Percentiles rank a stretch among this genome's conserved stretches.
Evolutionary conservation across 2,797 vertebrate genomes (phyloP).

Genomic region (Chaenodraco wilsoni): DNA sequence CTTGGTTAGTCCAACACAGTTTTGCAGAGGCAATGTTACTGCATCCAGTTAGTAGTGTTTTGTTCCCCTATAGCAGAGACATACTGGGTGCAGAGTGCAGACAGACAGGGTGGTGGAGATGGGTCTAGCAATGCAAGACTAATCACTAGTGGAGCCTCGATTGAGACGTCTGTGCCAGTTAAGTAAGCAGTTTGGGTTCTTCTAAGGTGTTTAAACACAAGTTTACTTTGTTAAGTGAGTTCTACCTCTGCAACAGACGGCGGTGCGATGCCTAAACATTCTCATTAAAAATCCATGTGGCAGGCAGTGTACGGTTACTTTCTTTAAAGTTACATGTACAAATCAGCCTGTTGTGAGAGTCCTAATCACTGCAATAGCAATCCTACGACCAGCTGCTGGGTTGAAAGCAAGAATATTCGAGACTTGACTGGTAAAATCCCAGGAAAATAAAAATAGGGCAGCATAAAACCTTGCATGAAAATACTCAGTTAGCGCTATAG

Average conservation of each 20-base stretch:
- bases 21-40: too few relatives aligned
- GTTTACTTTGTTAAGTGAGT: not conserved
- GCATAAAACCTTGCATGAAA: conserved; percentile 10
- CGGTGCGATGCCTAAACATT: not conserved
- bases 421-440: not conserved
- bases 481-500: not conserved
- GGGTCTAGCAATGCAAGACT: too few relatives aligned
- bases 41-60: too few relatives aligned
- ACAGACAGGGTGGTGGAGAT: too few relatives aligned
- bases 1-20: too few relatives aligned
- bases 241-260: not conserved
- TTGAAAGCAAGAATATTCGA: not conserved
- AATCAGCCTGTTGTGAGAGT: not conserved
- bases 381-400: not conserved
- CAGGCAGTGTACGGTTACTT: conserved; percentile 12
- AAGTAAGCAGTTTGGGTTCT: too few relatives aligned
- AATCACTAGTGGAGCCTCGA: not conserved
- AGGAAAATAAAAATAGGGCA: conserved; percentile 13
- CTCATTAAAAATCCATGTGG: conserved; percentile 20
- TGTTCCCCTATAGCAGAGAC: too few relatives aligned
- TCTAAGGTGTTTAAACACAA: not conserved
- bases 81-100: too few relatives aligned
- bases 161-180: too few relatives aligned
- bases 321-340: conserved; percentile 2
- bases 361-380: not conserved